phyloP scores from a whole-genome alignment of 2,797 vertebrate species.

The Lepidocolaptes lacrymiger region DNA sequence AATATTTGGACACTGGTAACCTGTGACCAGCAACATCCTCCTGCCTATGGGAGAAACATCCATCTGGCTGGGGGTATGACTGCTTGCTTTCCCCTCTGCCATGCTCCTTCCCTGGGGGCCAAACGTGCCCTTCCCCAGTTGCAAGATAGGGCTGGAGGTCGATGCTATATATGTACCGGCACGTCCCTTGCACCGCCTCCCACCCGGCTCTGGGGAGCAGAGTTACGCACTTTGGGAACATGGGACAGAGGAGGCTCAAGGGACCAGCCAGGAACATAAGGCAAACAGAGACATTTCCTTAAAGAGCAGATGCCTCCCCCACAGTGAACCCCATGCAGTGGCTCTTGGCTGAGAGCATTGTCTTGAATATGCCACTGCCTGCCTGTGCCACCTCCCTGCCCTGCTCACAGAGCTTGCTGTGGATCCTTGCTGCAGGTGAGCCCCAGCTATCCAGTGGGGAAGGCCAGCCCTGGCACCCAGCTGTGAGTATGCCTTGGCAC shows the following conservation, averaged over 20 bases:
- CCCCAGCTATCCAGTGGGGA: neutral
- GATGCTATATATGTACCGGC: neutral
- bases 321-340: accelerated
- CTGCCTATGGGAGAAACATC: constrained; percentile 32
- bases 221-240: neutral
- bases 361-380: neutral
- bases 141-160: neutral
- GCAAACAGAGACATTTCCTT: neutral
- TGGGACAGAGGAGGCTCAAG: neutral
- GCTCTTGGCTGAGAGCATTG: neutral
- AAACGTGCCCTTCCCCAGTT: neutral
- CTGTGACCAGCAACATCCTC: constrained; percentile 68
- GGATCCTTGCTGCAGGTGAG: neutral
- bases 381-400: neutral
- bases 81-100: neutral
- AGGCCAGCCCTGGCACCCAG: accelerated
- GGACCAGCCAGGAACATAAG: neutral
- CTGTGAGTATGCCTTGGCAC: accelerated
- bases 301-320: neutral
- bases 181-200: neutral
- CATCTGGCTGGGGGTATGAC: neutral
- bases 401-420: neutral
- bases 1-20: constrained; percentile 58
- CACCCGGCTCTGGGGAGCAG: neutral
- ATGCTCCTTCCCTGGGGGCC: neutral